phyloP scores from a whole-genome alignment of 1,140 invertebrate genomes.

The Asbolus verrucosus region DNA sequence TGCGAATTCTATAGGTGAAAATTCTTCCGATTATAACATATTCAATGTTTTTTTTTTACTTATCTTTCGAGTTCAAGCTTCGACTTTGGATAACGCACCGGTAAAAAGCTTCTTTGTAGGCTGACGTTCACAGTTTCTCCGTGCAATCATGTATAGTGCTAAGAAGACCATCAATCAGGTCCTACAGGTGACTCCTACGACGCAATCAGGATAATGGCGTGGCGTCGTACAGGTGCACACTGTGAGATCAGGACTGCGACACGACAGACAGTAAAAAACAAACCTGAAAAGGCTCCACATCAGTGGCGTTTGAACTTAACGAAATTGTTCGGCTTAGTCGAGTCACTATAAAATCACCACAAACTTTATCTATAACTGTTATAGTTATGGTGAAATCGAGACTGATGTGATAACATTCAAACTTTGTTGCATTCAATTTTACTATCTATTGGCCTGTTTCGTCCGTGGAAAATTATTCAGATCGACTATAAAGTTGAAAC shows the following conservation, averaged over 20 bases:
- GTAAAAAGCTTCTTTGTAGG: neutral
- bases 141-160: conserved; percentile 54
- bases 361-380: conserved; percentile 25
- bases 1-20: too few relatives aligned
- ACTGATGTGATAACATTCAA: too few relatives aligned
- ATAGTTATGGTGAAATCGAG: conserved; percentile 20
- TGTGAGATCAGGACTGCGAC: conserved; percentile 9
- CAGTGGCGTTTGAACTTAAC: neutral
- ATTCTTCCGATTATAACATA: too few relatives aligned
- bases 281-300: conserved; percentile 28
- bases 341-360: conserved; percentile 2
- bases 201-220: conserved; percentile 52
- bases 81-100: too few relatives aligned
- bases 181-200: conserved; percentile 52
- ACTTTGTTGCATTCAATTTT: neutral
- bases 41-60: too few relatives aligned
- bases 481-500: too few relatives aligned
- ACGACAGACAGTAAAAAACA: conserved; percentile 16
- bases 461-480: conserved; percentile 5
- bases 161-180: conserved; percentile 52
- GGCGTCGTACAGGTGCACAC: conserved; percentile 41
- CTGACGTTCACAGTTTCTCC: conserved; percentile 14
- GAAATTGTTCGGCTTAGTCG: neutral
- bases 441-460: neutral
- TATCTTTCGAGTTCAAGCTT: too few relatives aligned